Base-by-base conservation (phyloP, 2,888 invertebrate species). In the Cetonia aurata region DNA sequence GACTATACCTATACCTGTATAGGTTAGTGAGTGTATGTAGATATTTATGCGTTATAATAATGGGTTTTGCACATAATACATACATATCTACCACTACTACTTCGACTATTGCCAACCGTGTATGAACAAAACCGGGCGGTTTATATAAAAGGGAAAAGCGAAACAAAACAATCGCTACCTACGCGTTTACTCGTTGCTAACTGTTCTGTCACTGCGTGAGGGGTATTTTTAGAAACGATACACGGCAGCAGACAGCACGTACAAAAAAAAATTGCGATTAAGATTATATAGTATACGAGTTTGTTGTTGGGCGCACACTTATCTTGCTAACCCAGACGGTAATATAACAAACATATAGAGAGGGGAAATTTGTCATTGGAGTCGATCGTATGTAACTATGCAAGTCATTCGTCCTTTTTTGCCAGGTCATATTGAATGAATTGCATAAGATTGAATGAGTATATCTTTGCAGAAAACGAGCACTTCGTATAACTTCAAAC, bases 201-300 rank as follows among this genome's bases (percentile, higher is more conserved):
- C 62, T 50, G 48, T 62, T 37, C 31, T 62, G 50, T 65, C 62
- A 37, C 19, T 46, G 50, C 37, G 48, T 17, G 48, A 65, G 33
- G 50, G 62, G 37, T 65, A 65, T 65, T 65, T 65, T 50, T 65
- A 65, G 62, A 25, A 65, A 65, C 37, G 37, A 37, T n/a, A 37
- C 50, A 25, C 9, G 42, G 59, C 44, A 59, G 59, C 42, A 13
- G n/a, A 33, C 9, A 50, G 19, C 33, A 50, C 17, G 52, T 12
- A 37, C 12, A 19, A 65, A 65, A 50, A 57, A 12, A 65, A 50
- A 57, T 6, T 44, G 42, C 19, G 57, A 57, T 57, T 19, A 57
- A 57, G 55, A 42, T 57, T 42, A 17, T 42, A 19, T 44, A 17
- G 31, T 37, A 37, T 37, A 37, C 33, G 37, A 37, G 8, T 37